A percentile compares a stretch with the other conserved stretches of the same genome.
These are phyloP conservation scores for Catagonus wagneri DNA, from an alignment of 2,113 vertebrate species.

Conservation along the genomic window DNA sequence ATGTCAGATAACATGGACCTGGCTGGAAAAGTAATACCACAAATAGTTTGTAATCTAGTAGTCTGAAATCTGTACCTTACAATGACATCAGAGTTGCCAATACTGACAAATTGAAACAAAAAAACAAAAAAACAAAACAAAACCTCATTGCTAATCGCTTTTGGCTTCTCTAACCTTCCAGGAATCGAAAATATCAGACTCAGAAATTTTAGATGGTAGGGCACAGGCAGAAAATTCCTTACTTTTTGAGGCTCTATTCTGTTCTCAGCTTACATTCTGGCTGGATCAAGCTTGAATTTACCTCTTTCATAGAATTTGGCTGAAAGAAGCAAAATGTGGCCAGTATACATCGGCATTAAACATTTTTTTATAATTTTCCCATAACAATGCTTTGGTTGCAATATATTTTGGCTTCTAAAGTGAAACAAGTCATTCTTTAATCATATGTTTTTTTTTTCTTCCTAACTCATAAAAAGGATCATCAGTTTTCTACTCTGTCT, in stretches of 20 bases:
- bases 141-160: not conserved
- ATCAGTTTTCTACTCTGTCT: not conserved
- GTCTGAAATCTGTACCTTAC: not conserved
- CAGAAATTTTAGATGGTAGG: not conserved
- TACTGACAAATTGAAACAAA: not conserved
- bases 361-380: not conserved
- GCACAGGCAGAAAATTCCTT: not conserved
- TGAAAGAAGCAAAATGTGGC: not conserved
- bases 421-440: not conserved
- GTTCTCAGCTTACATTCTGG: not conserved
- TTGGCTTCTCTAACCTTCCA: not conserved
- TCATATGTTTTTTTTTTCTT: not conserved
- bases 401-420: not conserved
- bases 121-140: too few species aligned
- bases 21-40: not conserved
- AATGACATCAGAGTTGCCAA: not conserved
- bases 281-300: not conserved
- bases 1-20: not conserved
- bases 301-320: slow-evolving; percentile 5
- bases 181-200: not conserved
- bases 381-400: not conserved
- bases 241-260: not conserved
- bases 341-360: not conserved
- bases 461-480: not conserved
- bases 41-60: not conserved